These are phyloP conservation scores for Laspeyria flexula DNA, from an alignment of 2,888 invertebrate species.

Conservation along the genomic window DNA sequence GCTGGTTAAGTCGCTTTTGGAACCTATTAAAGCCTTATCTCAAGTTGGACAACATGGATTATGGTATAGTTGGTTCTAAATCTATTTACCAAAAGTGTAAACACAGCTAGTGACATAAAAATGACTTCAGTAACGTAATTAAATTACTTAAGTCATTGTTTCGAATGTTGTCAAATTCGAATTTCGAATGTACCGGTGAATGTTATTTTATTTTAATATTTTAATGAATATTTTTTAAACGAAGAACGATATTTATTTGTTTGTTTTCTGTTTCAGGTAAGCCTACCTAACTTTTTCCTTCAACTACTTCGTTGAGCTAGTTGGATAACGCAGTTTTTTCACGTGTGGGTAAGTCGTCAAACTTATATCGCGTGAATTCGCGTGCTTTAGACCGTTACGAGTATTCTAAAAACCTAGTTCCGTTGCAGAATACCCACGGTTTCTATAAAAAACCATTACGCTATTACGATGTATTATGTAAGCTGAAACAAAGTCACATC, in stretches of 20 bases:
- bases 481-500: slow-evolving; percentile 36
- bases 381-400: slow-evolving; percentile 3
- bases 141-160: no score
- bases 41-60: not conserved
- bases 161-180: no score
- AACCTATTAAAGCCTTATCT: not conserved
- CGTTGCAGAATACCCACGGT: slow-evolving; percentile 13
- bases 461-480: slow-evolving; percentile 34
- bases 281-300: not conserved
- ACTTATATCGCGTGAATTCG: not conserved
- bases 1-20: slow-evolving; percentile 2
- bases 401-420: slow-evolving; percentile 6
- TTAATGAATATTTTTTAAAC: no score
- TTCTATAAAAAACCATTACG: slow-evolving; percentile 25
- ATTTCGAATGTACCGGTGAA: no score
- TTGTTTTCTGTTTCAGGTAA: slow-evolving; percentile 16
- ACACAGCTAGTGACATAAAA: no score
- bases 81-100: no score
- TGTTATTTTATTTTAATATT: no score
- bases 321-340: not conserved
- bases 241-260: not conserved
- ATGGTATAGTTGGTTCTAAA: not conserved
- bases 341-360: slow-evolving; percentile 2
- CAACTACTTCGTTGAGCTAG: not conserved
- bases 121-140: no score